Conservation (phyloP, 2,113 vertebrate species). For the Phalacrocorax pelagicus region DNA sequence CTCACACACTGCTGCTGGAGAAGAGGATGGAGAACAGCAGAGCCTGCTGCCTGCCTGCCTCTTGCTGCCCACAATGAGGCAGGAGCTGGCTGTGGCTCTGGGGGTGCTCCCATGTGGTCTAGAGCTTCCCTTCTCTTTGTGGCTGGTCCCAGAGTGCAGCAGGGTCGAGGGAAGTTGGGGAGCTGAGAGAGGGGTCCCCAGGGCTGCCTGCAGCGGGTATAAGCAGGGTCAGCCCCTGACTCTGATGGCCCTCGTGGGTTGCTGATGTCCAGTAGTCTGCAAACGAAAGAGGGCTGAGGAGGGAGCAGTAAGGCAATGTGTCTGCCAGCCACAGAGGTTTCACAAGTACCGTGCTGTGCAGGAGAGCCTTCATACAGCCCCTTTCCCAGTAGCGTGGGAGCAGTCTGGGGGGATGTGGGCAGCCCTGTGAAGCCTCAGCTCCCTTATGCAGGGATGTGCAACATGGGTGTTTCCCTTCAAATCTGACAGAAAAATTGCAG, state of each 20-base stretch:
- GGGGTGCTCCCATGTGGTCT: background rate
- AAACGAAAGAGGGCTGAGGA: background rate
- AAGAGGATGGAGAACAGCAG: background rate
- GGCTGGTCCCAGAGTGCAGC: background rate
- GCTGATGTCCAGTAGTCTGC: background rate
- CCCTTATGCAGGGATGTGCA: background rate
- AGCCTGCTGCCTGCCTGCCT: background rate
- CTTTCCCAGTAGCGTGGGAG: background rate
- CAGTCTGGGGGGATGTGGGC: rapidly evolving
- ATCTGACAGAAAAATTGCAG: constrained; percentile 41
- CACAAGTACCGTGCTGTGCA: rapidly evolving
- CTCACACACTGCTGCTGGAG: background rate
- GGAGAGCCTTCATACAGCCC: background rate
- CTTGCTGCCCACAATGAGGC: background rate
- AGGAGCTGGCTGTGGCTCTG: background rate
- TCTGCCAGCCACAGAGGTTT: background rate
- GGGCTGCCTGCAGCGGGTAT: background rate
- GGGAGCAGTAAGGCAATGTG: background rate
- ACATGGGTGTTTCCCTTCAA: background rate
- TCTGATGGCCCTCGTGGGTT: rapidly evolving
- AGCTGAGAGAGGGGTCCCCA: background rate
- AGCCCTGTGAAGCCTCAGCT: background rate
- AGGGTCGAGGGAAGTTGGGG: background rate
- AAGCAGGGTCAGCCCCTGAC: background rate
- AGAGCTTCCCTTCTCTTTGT: background rate